phyloP scores from a whole-genome alignment of 2,888 invertebrate species.

The Tribolium freemani region DNA sequence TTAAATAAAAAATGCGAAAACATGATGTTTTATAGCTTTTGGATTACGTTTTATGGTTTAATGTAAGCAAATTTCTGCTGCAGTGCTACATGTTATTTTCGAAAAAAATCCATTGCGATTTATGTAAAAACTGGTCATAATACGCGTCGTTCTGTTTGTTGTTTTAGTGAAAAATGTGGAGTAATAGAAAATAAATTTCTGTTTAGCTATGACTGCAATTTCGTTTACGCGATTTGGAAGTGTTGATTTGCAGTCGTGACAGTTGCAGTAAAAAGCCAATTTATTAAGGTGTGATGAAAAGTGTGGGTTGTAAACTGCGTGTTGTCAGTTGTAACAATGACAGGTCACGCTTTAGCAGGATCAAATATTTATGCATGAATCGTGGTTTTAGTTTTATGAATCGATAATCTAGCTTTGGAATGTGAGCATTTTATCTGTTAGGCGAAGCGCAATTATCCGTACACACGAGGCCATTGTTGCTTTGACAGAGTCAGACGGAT shows the following conservation, averaged over 20 bases:
- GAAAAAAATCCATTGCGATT: neutral
- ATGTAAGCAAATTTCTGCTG: too few species aligned
- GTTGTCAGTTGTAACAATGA: constrained; percentile 9
- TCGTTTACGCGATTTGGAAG: neutral
- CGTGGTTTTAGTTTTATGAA: constrained; percentile 25
- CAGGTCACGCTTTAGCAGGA: constrained; percentile 10
- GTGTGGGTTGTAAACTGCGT: constrained; percentile 2
- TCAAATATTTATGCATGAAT: constrained; percentile 9
- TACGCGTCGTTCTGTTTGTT: neutral
- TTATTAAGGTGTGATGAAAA: constrained; percentile 15
- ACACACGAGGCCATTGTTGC: constrained; percentile 41
- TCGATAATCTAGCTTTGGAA: constrained; percentile 36
- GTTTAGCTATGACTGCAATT: neutral
- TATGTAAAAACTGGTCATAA: neutral
- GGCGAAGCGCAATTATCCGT: constrained; percentile 42
- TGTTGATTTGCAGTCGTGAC: neutral
- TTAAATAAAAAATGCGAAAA: too few species aligned
- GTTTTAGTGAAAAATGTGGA: neutral
- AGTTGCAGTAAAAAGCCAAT: neutral
- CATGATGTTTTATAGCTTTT: too few species aligned
- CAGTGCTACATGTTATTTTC: too few species aligned
- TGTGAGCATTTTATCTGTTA: constrained; percentile 43
- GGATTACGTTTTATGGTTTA: too few species aligned
- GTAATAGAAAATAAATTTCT: neutral
- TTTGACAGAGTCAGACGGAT: constrained; percentile 43